These are phyloP conservation scores for Ptychobarbus kaznakovi DNA, from an alignment of 2,797 vertebrate genomes.

Conservation along the genomic window DNA sequence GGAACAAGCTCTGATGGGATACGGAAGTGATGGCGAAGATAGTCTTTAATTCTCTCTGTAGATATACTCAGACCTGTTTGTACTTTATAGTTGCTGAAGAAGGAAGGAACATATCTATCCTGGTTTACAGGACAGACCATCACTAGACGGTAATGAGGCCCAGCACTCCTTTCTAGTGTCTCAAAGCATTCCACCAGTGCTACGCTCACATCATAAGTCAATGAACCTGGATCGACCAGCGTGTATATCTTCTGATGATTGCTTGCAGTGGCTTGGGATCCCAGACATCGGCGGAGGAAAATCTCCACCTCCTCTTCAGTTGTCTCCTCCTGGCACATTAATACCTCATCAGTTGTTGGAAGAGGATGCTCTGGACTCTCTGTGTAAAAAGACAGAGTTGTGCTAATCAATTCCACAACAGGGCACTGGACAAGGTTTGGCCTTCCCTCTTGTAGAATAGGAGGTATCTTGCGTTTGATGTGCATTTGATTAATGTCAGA, in stretches of 20 bases:
- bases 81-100: slow-evolving; percentile 78
- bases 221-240: slow-evolving; percentile 75
- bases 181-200: slow-evolving; percentile 75
- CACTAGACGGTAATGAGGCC: slow-evolving; percentile 71
- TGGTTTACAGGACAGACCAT: slow-evolving; percentile 76
- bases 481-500: slow-evolving; percentile 63
- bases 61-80: slow-evolving; percentile 64
- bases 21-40: slow-evolving; percentile 75
- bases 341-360: slow-evolving; percentile 78
- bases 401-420: slow-evolving; percentile 70
- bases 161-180: slow-evolving; percentile 64
- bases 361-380: slow-evolving; percentile 69
- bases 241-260: slow-evolving; percentile 76
- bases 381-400: slow-evolving; percentile 71
- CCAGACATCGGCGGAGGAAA: slow-evolving; percentile 77
- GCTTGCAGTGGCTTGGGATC: slow-evolving; percentile 38
- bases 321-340: slow-evolving; percentile 78
- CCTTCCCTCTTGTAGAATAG: slow-evolving; percentile 70
- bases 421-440: slow-evolving; percentile 79
- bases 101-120: slow-evolving; percentile 78
- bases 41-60: slow-evolving; percentile 61
- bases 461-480: slow-evolving; percentile 69
- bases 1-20: not conserved
- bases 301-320: slow-evolving; percentile 80
- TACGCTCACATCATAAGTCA: slow-evolving; percentile 80